Base-by-base conservation (phyloP, 2,113 vertebrate genomes). In the Pterocles gutturalis region DNA sequence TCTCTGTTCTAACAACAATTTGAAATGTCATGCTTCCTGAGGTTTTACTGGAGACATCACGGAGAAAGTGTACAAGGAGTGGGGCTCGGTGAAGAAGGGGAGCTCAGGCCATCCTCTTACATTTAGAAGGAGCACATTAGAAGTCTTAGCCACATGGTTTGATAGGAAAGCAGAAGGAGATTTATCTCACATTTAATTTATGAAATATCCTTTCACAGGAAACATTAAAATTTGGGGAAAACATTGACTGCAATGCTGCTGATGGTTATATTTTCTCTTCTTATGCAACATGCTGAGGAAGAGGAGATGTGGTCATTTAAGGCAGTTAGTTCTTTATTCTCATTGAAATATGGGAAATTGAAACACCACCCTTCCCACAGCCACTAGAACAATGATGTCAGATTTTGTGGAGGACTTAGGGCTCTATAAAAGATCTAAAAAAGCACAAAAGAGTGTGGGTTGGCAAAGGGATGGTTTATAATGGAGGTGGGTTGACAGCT, bases 321-420 rank as follows among this genome's bases (percentile, higher is more conserved):
- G 92, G 66, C 71, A 69, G n/a, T 51, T 69, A 55, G 22, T 62
- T 80, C 72, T 78, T 83, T 90, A 91, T 82, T 90, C 48, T 41
- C 43, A 26, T 64, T 78, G 60, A 86, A 96, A 89, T 66, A 51
- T 4, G 43, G 15, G 49, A 78, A 88, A 69, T 75, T 65, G 73
- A 92, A 93, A 64, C 77, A 84, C 87, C 57, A 28, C 54, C 36
- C 75, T 92, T 96, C 96, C 90, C 88, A 91, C 86, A 15, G 54
- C 60, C 20, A 26, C 72, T 79, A n/a, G 81, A 95, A 93, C 49
- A 95, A 77, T 90, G 12, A 81, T 95, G 67, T 94, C 92, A 96
- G 90, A 49, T 86, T 43, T 85, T 54, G 82, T 72, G 94, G 81
- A 91, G 67, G 41, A 65, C 91, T 93, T 73, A 64, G 87, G 65